Conservation (phyloP, 1,140 invertebrate species). For the Diploscapter pachys region DNA sequence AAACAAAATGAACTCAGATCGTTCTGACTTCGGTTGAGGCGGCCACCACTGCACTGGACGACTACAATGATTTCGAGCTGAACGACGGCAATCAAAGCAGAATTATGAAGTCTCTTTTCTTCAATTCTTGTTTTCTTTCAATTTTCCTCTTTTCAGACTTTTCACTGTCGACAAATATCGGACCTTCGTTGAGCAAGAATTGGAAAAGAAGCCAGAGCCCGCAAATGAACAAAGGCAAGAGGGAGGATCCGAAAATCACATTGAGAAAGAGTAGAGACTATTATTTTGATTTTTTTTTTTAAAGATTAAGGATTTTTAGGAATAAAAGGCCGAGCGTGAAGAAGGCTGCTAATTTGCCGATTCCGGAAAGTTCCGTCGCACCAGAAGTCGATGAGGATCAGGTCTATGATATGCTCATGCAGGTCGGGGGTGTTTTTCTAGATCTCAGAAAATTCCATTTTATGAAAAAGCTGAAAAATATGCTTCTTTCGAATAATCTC, state of each 20-base stretch:
- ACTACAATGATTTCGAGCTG: slow-evolving; percentile 8
- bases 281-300: slow-evolving; percentile 5
- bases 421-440: not conserved
- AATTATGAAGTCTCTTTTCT: not conserved
- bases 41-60: slow-evolving; percentile 5
- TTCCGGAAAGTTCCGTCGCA: not conserved
- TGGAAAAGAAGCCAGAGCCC: not conserved
- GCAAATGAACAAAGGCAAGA: not conserved
- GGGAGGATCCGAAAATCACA: slow-evolving; percentile 9
- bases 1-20: not conserved
- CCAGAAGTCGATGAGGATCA: slow-evolving; percentile 10
- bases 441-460: not conserved
- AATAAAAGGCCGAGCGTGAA: not conserved
- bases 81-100: not conserved
- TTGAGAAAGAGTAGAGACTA: slow-evolving; percentile 14
- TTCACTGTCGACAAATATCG: slow-evolving; percentile 20
- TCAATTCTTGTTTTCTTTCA: not conserved
- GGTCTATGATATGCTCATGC: not conserved
- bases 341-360: not conserved
- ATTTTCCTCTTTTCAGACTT: slow-evolving; percentile 3
- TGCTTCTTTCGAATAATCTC: not conserved
- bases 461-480: not conserved
- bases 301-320: not conserved
- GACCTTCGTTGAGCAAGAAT: not conserved
- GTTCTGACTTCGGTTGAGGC: slow-evolving; percentile 11